These are phyloP conservation scores for Sigmodon hispidus DNA, from an alignment of 2,113 vertebrate species.

Conservation along the genomic window DNA sequence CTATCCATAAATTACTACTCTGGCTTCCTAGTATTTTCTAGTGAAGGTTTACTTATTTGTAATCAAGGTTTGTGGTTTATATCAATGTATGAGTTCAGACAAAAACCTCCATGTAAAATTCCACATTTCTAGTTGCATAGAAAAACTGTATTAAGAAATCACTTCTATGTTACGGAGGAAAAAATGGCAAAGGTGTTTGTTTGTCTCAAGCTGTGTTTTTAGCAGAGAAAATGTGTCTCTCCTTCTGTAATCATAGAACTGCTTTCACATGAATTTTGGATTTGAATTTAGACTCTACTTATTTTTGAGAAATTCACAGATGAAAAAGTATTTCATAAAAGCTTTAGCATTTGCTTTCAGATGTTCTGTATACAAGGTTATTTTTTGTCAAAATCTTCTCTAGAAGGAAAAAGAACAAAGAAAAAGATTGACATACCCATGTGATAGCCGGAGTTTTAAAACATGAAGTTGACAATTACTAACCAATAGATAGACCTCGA, in stretches of 20 bases:
- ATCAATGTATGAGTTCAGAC: neutral
- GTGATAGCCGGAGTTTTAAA: neutral
- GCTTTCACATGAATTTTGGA: neutral
- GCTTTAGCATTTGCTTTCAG: neutral
- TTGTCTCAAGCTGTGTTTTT: conserved; percentile 8
- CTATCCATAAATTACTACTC: neutral
- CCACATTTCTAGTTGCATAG: neutral
- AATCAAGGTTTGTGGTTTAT: neutral
- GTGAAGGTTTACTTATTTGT: neutral
- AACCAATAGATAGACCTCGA: neutral
- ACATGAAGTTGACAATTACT: neutral
- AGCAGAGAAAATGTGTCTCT: conserved; percentile 20
- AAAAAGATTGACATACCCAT: neutral
- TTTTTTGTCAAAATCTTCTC: neutral
- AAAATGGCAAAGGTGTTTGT: neutral
- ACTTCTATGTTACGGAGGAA: neutral
- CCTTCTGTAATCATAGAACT: neutral
- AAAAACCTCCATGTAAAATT: neutral
- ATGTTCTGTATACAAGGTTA: conserved; percentile 4
- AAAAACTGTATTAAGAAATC: conserved; percentile 21
- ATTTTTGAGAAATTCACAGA: neutral
- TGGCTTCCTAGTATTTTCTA: neutral
- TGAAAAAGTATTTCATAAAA: conserved; percentile 16
- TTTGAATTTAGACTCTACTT: conserved; percentile 27
- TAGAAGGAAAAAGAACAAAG: neutral